Base-by-base conservation (phyloP, 1,140 invertebrate genomes). In the Archivesica marissinica region DNA sequence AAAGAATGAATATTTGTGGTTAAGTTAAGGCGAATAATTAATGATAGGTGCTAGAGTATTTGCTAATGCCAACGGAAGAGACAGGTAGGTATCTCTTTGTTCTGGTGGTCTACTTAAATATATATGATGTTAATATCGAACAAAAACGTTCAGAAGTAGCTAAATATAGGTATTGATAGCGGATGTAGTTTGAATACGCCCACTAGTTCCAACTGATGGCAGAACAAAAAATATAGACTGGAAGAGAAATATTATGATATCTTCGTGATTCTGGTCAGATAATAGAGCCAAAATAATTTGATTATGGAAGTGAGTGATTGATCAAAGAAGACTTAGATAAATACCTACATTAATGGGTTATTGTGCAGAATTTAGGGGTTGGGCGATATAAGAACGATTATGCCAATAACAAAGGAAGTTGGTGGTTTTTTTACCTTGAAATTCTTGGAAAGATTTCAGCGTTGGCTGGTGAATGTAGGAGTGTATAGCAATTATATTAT, bases 301-400 rank as follows among this genome's bases (percentile, higher is more conserved):
- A 77, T 77, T 59, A 77, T 61, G 41, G 52, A 39, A 61, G 35
- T 54, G 35, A 77, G 28, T 61, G 52, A n/a, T 15, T 77, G 75
- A 77, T 77, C 75, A 77, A 77, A 77, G 75, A 59, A 35, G 23
- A 30, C 23, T 35, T 77, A 77, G 41, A 77, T 54, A 61, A 77
- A 61, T 44, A 61, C 75, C 41, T 61, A 23, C 33, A 56, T 77
- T 77, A 77, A 77, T 77, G 54, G 54, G 75, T 56, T 61, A 61
- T 77, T 30, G 13, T 77, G 75, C 61, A 44, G 61, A 77, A 41
- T 77, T 61, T 77, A 76, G 28, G 50, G 30, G 13, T 38, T 76
- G 33, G 30, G 25, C n/a, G 54, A 25, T 44, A 47, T 44, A 23
- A 2, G 39, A 35, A 41, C 15, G 66, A 70, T 70, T 68, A 68